Base-by-base conservation (phyloP, 2,113 vertebrate genomes). In the Myotis yumanensis region DNA sequence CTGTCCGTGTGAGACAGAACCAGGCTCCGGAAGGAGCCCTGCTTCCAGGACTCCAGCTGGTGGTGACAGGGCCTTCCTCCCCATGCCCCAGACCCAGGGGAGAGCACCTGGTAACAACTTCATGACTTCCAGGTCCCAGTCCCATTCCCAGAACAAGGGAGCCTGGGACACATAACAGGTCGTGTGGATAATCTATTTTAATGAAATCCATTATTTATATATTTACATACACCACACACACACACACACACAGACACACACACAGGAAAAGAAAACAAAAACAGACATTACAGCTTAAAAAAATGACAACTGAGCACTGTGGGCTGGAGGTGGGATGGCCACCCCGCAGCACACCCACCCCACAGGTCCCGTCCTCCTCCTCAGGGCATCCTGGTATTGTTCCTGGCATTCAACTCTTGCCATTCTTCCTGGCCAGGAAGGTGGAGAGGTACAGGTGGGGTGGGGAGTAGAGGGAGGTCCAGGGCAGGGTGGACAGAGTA, bases 151-250 rank as follows among this genome's bases (percentile, higher is more conserved):
- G 12, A 85, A 43, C 48, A 69, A 11, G 7, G 77, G 51, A 46
- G 18, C 15, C 20, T 18, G 62, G 40, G 72, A 91, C 69, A 72
- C 88, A 81, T 10, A 68, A 91, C 25, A 89, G 69, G 30, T 14
- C 15, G 20, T 4, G 72, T 95, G 95, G 93, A 90, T 64, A 85
- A 89, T 85, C 86, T 92, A 81, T 96, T 98, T 98, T 98, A 98
- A 98, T 98, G 97, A 97, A 98, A 98, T 4, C 3, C 54, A 30
- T 89, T 98, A 97, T 98, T 98, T 98, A 97, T 98, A 97, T 98
- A 98, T 98, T 96, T 98, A 98, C 97, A 98, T 95, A 95, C 83
- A 81, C 22, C 37, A 37, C 37, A 37, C 37, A 37, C 37, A 37
- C 37, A 62, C 25, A 97, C 96, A 97, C 96, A 96, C 62, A 98